Conservation (phyloP, 2,797 vertebrate species). For the Microctenopoma lineatum region DNA sequence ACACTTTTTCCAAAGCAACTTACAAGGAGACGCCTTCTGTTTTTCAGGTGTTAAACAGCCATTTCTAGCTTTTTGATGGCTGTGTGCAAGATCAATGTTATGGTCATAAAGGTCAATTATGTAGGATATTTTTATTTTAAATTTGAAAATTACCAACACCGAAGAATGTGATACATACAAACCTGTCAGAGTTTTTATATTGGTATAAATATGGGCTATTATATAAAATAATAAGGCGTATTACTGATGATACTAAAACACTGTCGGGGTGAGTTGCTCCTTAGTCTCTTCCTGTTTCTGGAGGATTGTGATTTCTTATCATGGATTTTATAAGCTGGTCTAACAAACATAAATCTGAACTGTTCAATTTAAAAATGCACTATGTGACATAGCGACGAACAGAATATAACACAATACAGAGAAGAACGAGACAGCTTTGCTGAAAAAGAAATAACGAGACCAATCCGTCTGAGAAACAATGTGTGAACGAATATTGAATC, state of each 20-base stretch:
- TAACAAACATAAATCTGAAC: not conserved
- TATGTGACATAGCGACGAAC: not conserved
- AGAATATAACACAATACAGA: no score
- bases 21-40: no score
- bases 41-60: no score
- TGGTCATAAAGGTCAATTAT: no score
- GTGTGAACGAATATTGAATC: not conserved
- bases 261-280: conserved; percentile 11
- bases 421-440: not conserved
- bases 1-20: no score
- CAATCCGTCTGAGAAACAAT: no score
- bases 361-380: not conserved
- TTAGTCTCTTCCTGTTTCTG: conserved; percentile 13
- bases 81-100: no score
- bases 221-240: conserved; percentile 3
- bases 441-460: not conserved
- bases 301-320: not conserved
- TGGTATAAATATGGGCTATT: not conserved
- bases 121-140: no score
- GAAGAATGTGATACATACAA: not conserved
- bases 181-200: conserved; percentile 18
- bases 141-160: no score
- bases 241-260: conserved; percentile 14
- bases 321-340: not conserved
- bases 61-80: no score